Base-by-base conservation (phyloP, 1,140 invertebrate genomes). In the Macrobrachium rosenbergii region DNA sequence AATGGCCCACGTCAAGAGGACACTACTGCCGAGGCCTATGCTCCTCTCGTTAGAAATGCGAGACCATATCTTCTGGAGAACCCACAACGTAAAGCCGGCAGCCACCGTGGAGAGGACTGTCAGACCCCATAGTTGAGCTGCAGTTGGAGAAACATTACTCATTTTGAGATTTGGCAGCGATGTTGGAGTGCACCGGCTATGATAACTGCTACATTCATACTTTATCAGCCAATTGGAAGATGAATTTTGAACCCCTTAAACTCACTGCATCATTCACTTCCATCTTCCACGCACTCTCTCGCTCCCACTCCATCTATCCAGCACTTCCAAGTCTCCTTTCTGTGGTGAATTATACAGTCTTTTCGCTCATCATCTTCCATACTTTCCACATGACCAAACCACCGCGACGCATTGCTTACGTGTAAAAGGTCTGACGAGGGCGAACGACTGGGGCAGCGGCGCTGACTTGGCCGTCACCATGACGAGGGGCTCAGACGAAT, bases 401-500 rank as follows among this genome's bases (percentile, higher is more conserved):
- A 14, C 14, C 37, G 11, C 16, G 21, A n/a, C n/a, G n/a, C n/a
- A n/a, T n/a, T n/a, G n/a, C 73, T 62, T 43, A 87, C 85, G 67
- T 21, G 78, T 58, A 45, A 87, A 87, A 3, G 85, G 85, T 37
- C 85, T 73, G 28, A 87, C 78, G 21, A 87, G 85, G 14, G 85
- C 85, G 43, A 82, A 76, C 14, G 78, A n/a, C 60, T 87, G 85
- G 14, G 85, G 45, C 11, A 87, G 62, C 16, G 85, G 78, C 58
- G 16, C 28, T 2, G 85, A 69, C 28, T 82, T 81, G 23, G 85
- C 81, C 12, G 85, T 87, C 16, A 87, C 64, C 85, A 87, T 87
- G 37, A 87, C 85, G 28, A 87, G 79, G 11, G 85, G 85, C 45
- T 87, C 85, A 10, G 85, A 87, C n/a, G 69, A 59, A 69, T 87